phyloP scores from a whole-genome alignment of 2,113 vertebrate genomes.

The Eleginops maclovinus region DNA sequence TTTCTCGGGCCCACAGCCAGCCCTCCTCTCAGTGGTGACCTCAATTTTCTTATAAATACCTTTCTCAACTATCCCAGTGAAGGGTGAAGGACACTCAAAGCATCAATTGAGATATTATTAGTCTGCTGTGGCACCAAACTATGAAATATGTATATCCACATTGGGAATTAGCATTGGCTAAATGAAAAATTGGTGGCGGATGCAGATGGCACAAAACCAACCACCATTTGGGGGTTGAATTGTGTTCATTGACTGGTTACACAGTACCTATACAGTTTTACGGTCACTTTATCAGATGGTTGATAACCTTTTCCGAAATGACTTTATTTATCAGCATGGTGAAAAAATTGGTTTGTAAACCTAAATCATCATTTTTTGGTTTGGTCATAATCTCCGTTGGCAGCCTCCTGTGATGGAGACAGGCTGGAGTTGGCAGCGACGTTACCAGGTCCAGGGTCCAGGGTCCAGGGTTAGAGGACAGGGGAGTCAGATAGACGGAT shows the following conservation, averaged over 20 bases:
- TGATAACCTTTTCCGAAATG: conserved; percentile 7
- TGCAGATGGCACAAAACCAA: conserved; percentile 37
- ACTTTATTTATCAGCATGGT: conserved; percentile 10
- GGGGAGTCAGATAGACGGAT: conserved; percentile 66
- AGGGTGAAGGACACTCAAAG: conserved; percentile 77
- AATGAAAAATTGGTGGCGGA: conserved; percentile 37
- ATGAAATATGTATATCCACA: conserved; percentile 58
- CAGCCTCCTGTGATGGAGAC: conserved; percentile 34
- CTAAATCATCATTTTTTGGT: background rate
- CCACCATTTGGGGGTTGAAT: background rate
- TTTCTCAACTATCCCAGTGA: conserved; percentile 63
- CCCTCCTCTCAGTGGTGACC: conserved; percentile 74
- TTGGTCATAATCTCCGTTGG: background rate
- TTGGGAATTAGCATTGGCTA: conserved; percentile 48
- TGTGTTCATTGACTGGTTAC: background rate
- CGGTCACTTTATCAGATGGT: background rate
- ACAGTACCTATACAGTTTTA: no score
- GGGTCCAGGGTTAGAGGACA: conserved; percentile 67
- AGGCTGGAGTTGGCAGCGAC: conserved; percentile 46
- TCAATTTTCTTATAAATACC: conserved; percentile 80
- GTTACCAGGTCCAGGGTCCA: conserved; percentile 55
- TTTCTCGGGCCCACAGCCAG: conserved; percentile 77
- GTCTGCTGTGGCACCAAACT: conserved; percentile 64
- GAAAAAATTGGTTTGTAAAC: conserved; percentile 36
- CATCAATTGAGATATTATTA: conserved; percentile 74